These are phyloP conservation scores for Cariama cristata DNA, from an alignment of 2,113 vertebrate genomes.

Conservation along the genomic window DNA sequence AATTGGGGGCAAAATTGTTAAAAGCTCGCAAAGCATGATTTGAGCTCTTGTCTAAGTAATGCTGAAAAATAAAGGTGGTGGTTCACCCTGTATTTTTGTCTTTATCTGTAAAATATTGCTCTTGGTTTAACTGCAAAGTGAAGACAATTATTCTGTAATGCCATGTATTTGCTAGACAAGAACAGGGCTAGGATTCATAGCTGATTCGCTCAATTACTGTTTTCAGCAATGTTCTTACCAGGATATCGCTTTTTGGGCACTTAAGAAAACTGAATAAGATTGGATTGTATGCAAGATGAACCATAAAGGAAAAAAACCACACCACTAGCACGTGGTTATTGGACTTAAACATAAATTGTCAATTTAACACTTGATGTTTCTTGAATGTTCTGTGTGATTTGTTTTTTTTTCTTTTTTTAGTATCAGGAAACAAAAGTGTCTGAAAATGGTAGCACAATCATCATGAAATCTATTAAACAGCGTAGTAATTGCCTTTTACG, in stretches of 20 bases:
- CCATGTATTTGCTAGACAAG: constrained; percentile 46
- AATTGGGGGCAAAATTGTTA: not conserved
- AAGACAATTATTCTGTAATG: constrained; percentile 68
- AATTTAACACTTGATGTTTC: constrained; percentile 3
- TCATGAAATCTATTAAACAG: not conserved
- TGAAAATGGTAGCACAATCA: not conserved
- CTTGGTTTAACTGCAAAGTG: constrained; percentile 25
- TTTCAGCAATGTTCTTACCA: constrained; percentile 54
- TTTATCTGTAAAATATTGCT: constrained; percentile 31
- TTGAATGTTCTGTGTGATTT: not conserved
- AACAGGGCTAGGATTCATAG: constrained; percentile 36
- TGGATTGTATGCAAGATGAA: constrained; percentile 47
- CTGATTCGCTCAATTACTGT: constrained; percentile 66
- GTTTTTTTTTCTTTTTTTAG: not conserved
- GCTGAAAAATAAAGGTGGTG: not conserved
- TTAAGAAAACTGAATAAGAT: constrained; percentile 59
- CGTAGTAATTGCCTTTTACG: not conserved
- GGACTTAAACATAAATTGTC: not conserved
- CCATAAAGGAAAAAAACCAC: not conserved
- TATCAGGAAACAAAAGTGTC: not conserved
- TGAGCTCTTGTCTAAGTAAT: not conserved
- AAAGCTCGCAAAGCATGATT: not conserved
- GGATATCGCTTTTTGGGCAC: constrained; percentile 52
- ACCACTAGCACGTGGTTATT: not conserved
- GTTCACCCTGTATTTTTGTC: not conserved